Evolutionary conservation across 2,113 vertebrate species (phyloP).

Genomic region (Lota lota): DNA sequence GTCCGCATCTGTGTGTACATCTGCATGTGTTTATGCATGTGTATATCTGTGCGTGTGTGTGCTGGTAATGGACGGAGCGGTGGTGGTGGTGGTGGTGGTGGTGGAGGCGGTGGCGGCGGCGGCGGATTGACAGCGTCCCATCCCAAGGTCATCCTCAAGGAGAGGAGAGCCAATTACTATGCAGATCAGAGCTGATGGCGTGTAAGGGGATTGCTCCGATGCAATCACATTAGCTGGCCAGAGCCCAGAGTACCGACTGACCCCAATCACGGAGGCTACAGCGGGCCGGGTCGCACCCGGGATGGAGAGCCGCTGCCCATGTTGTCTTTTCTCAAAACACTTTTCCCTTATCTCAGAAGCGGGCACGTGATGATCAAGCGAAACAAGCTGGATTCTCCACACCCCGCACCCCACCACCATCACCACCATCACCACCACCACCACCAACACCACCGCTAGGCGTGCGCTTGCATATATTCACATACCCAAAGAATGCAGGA

Average conservation of each 20-base stretch:
- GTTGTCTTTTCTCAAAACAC: slow-evolving; percentile 74
- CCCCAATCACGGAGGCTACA: slow-evolving; percentile 88
- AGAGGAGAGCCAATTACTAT: slow-evolving; percentile 94
- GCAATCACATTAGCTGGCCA: slow-evolving; percentile 96
- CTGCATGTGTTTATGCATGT: background rate
- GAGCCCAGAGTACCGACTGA: slow-evolving; percentile 87
- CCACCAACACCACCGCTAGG: slow-evolving; percentile 18
- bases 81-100: too few species aligned
- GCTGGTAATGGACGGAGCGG: slow-evolving; percentile 17
- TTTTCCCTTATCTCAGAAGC: slow-evolving; percentile 68
- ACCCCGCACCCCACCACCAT: slow-evolving; percentile 14
- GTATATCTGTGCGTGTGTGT: background rate
- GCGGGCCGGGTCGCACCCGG: slow-evolving; percentile 65
- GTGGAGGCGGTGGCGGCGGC: background rate
- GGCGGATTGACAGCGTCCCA: slow-evolving; percentile 81
- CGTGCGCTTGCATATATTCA: slow-evolving; percentile 46
- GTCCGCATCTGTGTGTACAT: too few species aligned
- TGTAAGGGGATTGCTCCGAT: slow-evolving; percentile 98
- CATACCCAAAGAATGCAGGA: slow-evolving; percentile 23
- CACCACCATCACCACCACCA: background rate
- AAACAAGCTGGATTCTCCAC: slow-evolving; percentile 54
- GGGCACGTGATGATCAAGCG: slow-evolving; percentile 72
- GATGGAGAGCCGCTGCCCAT: slow-evolving; percentile 45
- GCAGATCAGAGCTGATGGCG: slow-evolving; percentile 93
- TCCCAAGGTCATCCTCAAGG: slow-evolving; percentile 90